A percentile compares a stretch with the other conserved stretches of the same genome.
These are phyloP conservation scores for Lytechinus pictus DNA, from an alignment of 35 echinoderm and acorn worm species.

Conservation along the genomic window DNA sequence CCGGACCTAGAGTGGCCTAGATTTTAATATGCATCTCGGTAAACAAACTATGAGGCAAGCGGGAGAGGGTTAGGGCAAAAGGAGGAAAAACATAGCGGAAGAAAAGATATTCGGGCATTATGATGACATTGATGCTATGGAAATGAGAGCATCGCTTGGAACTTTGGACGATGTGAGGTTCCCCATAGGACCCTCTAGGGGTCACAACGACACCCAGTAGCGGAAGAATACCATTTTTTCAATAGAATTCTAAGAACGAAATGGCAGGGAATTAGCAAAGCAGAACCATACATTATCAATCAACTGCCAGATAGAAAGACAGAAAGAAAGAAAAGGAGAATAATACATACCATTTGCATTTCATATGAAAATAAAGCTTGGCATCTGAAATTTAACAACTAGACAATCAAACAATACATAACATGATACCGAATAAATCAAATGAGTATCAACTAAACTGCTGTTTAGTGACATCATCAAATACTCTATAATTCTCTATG, in stretches of 20 bases:
- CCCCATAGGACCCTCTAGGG: not conserved
- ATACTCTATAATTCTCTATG: too few relatives aligned
- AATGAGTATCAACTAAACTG: too few relatives aligned
- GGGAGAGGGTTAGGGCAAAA: not conserved
- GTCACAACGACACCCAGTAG: not conserved
- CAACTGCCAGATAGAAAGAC: not conserved
- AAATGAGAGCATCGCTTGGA: not conserved
- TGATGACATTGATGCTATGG: not conserved
- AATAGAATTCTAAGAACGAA: not conserved
- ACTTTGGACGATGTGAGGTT: not conserved
- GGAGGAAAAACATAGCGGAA: not conserved
- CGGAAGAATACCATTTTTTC: not conserved
- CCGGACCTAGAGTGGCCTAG: not conserved
- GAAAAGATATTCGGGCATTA: conserved; percentile 11
- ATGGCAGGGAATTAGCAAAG: not conserved
- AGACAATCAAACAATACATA: not conserved
- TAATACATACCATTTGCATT: not conserved
- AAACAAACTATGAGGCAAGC: not conserved
- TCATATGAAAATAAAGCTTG: not conserved
- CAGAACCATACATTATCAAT: not conserved
- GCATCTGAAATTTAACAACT: not conserved
- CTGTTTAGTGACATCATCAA: too few relatives aligned
- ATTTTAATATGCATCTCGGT: not conserved
- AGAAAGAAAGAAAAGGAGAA: not conserved
- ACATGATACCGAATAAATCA: too few relatives aligned